These are phyloP conservation scores for Ciona savignyi DNA, from an alignment of 23 tunicate genomes.

Conservation along the genomic window DNA sequence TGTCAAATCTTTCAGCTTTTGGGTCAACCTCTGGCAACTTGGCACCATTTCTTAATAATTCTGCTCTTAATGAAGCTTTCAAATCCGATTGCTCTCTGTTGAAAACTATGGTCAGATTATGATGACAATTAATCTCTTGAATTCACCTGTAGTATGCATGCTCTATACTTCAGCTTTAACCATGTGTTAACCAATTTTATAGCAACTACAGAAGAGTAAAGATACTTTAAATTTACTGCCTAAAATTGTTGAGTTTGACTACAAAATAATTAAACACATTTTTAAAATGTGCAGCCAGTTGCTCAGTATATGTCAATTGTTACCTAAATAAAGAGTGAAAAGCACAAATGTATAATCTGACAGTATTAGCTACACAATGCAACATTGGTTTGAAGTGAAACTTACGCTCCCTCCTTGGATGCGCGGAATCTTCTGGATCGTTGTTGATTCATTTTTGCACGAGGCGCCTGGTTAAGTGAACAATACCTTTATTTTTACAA, in stretches of 20 bases:
- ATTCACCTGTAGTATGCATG: neutral
- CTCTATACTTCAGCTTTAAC: too few relatives aligned
- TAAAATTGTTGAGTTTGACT: too few relatives aligned
- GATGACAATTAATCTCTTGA: neutral
- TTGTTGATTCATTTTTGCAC: conserved; percentile 99
- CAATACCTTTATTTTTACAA: too few relatives aligned
- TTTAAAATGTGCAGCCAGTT: neutral
- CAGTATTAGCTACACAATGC: neutral
- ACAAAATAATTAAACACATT: too few relatives aligned
- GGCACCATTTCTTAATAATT: conserved; percentile 51
- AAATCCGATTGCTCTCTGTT: conserved; percentile 43
- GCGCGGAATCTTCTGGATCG: conserved; percentile 96
- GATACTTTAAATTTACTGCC: too few relatives aligned
- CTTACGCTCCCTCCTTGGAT: conserved; percentile 87
- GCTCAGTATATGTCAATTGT: too few relatives aligned
- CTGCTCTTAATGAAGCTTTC: conserved; percentile 58
- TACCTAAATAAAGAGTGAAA: too few relatives aligned
- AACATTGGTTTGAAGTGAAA: conserved; percentile 1
- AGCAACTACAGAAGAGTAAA: too few relatives aligned
- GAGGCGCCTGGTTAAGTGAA: conserved; percentile 62
- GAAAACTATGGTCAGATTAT: neutral
- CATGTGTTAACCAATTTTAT: too few relatives aligned
- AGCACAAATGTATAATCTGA: too few relatives aligned
- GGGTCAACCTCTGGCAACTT: conserved; percentile 68
- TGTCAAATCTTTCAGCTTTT: conserved; percentile 81